Evolutionary conservation across 1,140 invertebrate species (phyloP).

Genomic region (Pachyrhynchus sulphureomaculatus): DNA sequence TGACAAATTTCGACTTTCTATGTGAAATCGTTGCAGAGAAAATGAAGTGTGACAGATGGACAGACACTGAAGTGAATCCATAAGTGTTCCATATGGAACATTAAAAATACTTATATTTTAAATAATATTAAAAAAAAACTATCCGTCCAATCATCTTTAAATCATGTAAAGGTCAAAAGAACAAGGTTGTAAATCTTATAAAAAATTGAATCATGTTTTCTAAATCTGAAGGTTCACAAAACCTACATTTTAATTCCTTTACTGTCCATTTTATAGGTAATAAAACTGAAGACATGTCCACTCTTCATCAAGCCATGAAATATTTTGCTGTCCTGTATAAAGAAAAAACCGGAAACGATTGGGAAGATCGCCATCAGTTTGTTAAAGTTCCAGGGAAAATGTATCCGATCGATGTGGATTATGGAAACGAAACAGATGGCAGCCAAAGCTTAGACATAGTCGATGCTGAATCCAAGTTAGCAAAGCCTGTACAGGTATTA

Average conservation of each 20-base stretch:
- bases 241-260: not conserved
- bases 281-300: conserved; percentile 66
- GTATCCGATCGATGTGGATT: conserved; percentile 90
- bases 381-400: conserved; percentile 78
- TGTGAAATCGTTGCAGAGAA: too few species aligned
- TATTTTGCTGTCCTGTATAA: conserved; percentile 70
- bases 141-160: too few species aligned
- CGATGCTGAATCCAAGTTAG: conserved; percentile 66
- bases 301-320: conserved; percentile 61
- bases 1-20: too few species aligned
- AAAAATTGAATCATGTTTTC: too few species aligned
- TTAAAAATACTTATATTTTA: too few species aligned
- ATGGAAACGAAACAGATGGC: conserved; percentile 66
- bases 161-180: too few species aligned
- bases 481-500: conserved; percentile 68
- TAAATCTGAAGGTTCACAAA: too few species aligned
- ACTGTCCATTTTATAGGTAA: conserved; percentile 49
- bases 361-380: conserved; percentile 69
- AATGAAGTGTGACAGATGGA: too few species aligned
- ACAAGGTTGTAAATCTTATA: too few species aligned
- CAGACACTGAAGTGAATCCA: too few species aligned
- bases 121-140: too few species aligned
- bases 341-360: conserved; percentile 87
- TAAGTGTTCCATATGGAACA: too few species aligned
- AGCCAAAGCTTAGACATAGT: conserved; percentile 46